phyloP scores from a whole-genome alignment of 2,888 invertebrate genomes.

The Dermolepida albohirtum region DNA sequence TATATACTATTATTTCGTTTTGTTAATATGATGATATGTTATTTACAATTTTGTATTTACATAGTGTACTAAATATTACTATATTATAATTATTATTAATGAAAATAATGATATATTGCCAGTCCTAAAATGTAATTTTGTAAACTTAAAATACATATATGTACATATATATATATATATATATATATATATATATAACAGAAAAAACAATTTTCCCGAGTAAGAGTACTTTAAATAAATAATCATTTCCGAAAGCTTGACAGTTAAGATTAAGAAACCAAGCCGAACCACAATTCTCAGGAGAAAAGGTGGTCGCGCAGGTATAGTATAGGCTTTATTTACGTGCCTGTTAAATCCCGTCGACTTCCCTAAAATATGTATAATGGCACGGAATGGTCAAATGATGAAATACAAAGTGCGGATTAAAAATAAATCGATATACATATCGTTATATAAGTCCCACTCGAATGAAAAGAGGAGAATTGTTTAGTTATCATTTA shows the following conservation, averaged over 20 bases:
- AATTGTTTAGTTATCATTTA: too few relatives aligned
- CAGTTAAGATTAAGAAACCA: constrained; percentile 33
- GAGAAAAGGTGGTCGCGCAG: background rate
- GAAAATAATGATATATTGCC: too few relatives aligned
- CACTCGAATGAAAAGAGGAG: too few relatives aligned
- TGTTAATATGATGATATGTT: too few relatives aligned
- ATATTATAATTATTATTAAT: too few relatives aligned
- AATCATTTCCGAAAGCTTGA: constrained; percentile 32
- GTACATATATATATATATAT: background rate
- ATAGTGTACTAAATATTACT: too few relatives aligned
- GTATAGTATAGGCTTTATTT: constrained; percentile 6
- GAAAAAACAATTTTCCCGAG: constrained; percentile 9
- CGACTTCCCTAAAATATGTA: constrained; percentile 11
- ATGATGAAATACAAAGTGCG: background rate
- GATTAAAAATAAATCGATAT: too few relatives aligned
- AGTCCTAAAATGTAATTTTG: too few relatives aligned
- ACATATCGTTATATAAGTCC: too few relatives aligned
- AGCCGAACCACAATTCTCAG: constrained; percentile 17
- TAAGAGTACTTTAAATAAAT: constrained; percentile 25
- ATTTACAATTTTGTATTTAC: too few relatives aligned
- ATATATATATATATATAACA: background rate
- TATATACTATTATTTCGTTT: too few relatives aligned
- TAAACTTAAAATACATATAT: background rate
- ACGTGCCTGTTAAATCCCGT: background rate
- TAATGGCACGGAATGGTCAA: background rate